Conservation (phyloP, 2,113 vertebrate genomes). For the Perca schrenkii region DNA sequence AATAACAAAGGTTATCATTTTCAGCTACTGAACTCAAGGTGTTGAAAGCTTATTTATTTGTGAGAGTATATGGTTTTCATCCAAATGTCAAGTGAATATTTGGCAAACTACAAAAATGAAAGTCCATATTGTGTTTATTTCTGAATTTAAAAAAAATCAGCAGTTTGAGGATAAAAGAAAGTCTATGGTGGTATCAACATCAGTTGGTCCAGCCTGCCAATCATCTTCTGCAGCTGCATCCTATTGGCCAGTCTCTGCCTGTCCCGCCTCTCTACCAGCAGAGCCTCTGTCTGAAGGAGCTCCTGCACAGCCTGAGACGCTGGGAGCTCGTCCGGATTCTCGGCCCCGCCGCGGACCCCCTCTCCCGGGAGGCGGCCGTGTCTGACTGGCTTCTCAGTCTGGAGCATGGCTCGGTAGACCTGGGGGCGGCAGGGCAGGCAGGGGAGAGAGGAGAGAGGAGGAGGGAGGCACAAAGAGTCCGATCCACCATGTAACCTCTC, state of each 20-base stretch:
- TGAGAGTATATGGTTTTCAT: background rate
- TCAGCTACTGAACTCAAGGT: background rate
- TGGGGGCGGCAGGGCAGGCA: background rate
- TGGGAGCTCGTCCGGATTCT: slow-evolving; percentile 6
- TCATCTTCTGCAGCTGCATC: slow-evolving; percentile 66
- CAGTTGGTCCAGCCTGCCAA: slow-evolving; percentile 45
- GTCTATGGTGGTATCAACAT: slow-evolving; percentile 70
- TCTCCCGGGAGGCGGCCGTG: background rate
- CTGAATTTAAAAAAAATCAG: background rate
- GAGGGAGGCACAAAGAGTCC: background rate
- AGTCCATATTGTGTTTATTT: slow-evolving; percentile 8
- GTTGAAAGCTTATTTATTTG: background rate
- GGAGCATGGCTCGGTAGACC: slow-evolving; percentile 44
- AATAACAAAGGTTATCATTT: background rate
- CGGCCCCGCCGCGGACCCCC: rapidly evolving
- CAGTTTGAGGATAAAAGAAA: too few species aligned
- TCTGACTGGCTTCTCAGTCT: background rate
- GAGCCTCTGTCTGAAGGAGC: slow-evolving; percentile 50
- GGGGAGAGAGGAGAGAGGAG: background rate
- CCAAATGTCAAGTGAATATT: background rate
- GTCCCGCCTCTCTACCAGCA: slow-evolving; percentile 59
- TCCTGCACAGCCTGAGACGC: slow-evolving; percentile 7
- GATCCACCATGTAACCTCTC: background rate
- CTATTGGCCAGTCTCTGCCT: slow-evolving; percentile 51
- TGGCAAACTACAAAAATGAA: background rate